Percentiles rank a stretch among this genome's conserved stretches.
Conservation (phyloP, 2,113 vertebrate species). For the Pangasianodon gigas region DNA sequence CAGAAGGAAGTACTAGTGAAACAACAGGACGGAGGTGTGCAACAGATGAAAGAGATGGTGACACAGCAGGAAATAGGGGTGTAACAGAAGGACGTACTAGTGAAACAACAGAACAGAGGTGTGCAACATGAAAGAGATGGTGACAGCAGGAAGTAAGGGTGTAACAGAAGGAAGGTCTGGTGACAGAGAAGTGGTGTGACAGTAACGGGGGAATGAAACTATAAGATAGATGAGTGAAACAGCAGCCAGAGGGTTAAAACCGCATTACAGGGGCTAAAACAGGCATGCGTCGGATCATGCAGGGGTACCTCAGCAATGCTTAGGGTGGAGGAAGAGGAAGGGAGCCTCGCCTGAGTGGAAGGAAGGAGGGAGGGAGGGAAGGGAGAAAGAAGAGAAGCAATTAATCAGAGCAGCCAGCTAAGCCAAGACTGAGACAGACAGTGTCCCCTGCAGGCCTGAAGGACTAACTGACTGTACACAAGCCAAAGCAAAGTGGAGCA, state of each 20-base stretch:
- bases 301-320: slow-evolving; percentile 99
- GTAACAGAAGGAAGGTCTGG: neutral
- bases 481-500: slow-evolving; percentile 67
- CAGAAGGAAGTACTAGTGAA: neutral
- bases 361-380: slow-evolving; percentile 12
- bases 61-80: neutral
- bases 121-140: neutral
- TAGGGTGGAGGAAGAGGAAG: slow-evolving; percentile 99
- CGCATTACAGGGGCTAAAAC: slow-evolving; percentile 61
- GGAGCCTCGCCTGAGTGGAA: slow-evolving; percentile 93
- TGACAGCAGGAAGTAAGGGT: neutral
- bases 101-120: neutral
- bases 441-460: slow-evolving; percentile 64
- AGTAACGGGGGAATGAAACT: neutral
- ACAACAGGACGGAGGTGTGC: neutral
- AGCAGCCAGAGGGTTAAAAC: slow-evolving; percentile 74
- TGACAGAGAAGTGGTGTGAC: neutral
- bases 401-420: slow-evolving; percentile 72
- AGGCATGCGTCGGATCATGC: slow-evolving; percentile 78
- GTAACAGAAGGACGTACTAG: neutral
- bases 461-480: slow-evolving; percentile 53
- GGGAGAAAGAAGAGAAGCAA: slow-evolving; percentile 69
- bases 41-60: neutral
- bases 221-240: slow-evolving; percentile 60
- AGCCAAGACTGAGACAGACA: slow-evolving; percentile 59